These are phyloP conservation scores for Argentina silus DNA, from an alignment of 2,797 vertebrate genomes.

Conservation along the genomic window DNA sequence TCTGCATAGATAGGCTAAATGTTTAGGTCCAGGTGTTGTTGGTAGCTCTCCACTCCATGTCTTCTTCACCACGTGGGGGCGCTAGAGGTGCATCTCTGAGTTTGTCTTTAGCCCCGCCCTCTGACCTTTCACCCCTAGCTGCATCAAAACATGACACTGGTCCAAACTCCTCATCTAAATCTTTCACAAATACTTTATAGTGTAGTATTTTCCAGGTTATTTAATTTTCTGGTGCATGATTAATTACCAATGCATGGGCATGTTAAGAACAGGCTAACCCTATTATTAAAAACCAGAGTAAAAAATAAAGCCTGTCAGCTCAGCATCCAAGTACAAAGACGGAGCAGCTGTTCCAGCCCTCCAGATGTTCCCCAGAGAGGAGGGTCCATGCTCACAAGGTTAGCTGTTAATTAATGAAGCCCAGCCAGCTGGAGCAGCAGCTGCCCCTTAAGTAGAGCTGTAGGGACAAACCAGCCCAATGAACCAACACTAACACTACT, in stretches of 20 bases:
- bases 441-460: not conserved
- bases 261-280: too few species aligned
- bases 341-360: not conserved
- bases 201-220: too few species aligned
- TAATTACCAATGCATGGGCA: too few species aligned
- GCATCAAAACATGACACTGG: not conserved
- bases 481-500: not conserved
- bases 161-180: too few species aligned
- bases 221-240: too few species aligned
- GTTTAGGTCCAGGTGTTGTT: not conserved
- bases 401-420: constrained; percentile 6
- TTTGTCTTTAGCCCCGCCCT: not conserved
- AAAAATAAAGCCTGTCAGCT: not conserved
- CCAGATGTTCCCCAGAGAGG: not conserved
- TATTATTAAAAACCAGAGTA: too few species aligned
- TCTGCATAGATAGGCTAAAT: not conserved
- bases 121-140: not conserved
- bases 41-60: too few species aligned
- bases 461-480: constrained; percentile 1
- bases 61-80: not conserved
- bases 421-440: constrained; percentile 7
- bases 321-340: not conserved
- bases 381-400: not conserved
- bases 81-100: not conserved
- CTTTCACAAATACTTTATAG: too few species aligned